Evolutionary conservation across 2,113 vertebrate species (phyloP).

Genomic region (Hucho hucho): DNA sequence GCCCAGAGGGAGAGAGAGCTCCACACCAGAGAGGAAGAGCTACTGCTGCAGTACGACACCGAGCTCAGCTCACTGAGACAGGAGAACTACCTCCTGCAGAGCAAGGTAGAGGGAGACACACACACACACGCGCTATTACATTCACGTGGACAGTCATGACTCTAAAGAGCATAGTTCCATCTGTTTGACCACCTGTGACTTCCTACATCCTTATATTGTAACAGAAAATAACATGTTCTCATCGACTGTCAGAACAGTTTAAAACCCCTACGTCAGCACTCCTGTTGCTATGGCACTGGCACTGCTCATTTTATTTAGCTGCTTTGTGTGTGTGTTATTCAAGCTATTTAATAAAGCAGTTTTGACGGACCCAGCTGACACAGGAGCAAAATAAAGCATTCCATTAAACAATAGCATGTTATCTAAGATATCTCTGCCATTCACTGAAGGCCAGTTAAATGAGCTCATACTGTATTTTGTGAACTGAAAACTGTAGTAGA

Average conservation of each 20-base stretch:
- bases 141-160: neutral
- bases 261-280: neutral
- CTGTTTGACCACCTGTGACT: neutral
- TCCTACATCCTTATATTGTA: neutral
- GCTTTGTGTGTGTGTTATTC: conserved; percentile 1
- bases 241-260: too few relatives aligned
- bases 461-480: too few relatives aligned
- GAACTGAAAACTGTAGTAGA: too few relatives aligned
- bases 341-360: too few relatives aligned
- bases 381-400: too few relatives aligned
- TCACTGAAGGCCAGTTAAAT: too few relatives aligned
- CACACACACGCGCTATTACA: conserved; percentile 19
- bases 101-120: conserved; percentile 72
- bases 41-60: conserved; percentile 53
- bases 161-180: neutral
- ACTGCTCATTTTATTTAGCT: neutral
- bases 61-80: conserved; percentile 77
- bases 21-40: conserved; percentile 55
- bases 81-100: conserved; percentile 86
- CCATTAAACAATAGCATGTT: too few relatives aligned
- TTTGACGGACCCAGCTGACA: too few relatives aligned
- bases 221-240: too few relatives aligned
- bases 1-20: neutral
- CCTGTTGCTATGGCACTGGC: neutral
- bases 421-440: too few relatives aligned